Percentiles rank a stretch among this genome's conserved stretches.
These are phyloP conservation scores for Penaeus indicus DNA, from an alignment of 1,140 invertebrate genomes.

Conservation along the genomic window DNA sequence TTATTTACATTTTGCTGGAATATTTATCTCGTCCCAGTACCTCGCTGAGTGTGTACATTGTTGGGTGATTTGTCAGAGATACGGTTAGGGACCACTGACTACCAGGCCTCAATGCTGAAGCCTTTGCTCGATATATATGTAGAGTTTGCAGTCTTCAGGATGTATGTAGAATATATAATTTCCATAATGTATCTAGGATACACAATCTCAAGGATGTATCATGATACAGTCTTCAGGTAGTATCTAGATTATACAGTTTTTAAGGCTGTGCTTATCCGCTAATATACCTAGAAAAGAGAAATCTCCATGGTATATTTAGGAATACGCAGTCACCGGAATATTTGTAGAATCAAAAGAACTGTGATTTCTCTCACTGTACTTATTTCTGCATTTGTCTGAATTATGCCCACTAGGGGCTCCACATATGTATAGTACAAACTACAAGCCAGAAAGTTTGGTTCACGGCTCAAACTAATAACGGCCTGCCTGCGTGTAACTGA, in stretches of 20 bases:
- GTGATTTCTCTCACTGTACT: conserved; percentile 62
- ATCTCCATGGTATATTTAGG: too few relatives aligned
- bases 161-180: not conserved
- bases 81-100: conserved; percentile 58
- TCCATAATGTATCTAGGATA: not conserved
- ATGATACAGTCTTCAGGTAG: too few relatives aligned
- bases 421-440: conserved; percentile 59
- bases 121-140: conserved; percentile 55
- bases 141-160: conserved; percentile 39
- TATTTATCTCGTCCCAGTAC: not conserved
- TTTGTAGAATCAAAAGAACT: conserved; percentile 64
- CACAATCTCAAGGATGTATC: conserved; percentile 50
- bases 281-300: too few relatives aligned
- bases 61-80: conserved; percentile 32
- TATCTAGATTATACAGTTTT: too few relatives aligned
- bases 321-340: conserved; percentile 38
- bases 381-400: conserved; percentile 49
- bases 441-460: conserved; percentile 38
- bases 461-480: too few relatives aligned
- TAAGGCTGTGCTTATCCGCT: too few relatives aligned
- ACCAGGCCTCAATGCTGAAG: conserved; percentile 58
- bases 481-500: too few relatives aligned
- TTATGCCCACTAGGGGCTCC: conserved; percentile 39
- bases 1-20: too few relatives aligned
- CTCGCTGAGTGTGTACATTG: conserved; percentile 41